Conservation (phyloP, 2,113 vertebrate genomes). For the Pedetes capensis region DNA sequence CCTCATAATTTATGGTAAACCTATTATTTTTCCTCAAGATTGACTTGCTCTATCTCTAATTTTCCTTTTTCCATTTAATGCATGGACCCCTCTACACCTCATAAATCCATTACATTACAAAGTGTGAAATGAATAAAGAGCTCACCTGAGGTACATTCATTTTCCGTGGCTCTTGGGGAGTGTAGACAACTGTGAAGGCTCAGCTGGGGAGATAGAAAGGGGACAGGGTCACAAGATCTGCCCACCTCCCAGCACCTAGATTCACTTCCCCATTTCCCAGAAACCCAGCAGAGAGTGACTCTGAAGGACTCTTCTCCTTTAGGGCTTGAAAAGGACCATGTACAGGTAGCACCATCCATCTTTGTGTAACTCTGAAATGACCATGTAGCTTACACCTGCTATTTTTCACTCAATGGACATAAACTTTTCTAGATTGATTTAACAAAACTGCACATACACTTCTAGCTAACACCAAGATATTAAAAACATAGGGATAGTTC, state of each 20-base stretch:
- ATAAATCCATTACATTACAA: not conserved
- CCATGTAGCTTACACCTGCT: not conserved
- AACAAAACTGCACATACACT: not conserved
- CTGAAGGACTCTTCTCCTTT: not conserved
- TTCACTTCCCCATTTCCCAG: not conserved
- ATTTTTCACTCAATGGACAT: not conserved
- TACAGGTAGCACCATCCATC: not conserved
- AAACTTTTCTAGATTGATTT: not conserved
- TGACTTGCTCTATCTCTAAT: not conserved
- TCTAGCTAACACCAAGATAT: not conserved
- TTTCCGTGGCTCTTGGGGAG: not conserved
- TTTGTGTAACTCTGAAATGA: not conserved
- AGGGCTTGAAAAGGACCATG: not conserved
- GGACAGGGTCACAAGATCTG: not conserved
- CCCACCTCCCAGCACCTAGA: not conserved
- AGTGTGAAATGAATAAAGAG: not conserved
- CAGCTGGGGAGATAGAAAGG: not conserved
- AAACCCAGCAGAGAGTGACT: not conserved
- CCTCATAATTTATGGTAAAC: not conserved
- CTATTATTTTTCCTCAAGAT: not conserved
- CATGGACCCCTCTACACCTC: not conserved
- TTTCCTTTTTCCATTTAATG: not conserved
- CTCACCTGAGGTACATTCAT: constrained; percentile 34
- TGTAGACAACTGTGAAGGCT: not conserved
- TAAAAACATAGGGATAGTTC: not conserved